Percentiles rank a stretch among this genome's conserved stretches.
phyloP scores from a whole-genome alignment of 1,140 invertebrate genomes.

The Nautilus pompilius region DNA sequence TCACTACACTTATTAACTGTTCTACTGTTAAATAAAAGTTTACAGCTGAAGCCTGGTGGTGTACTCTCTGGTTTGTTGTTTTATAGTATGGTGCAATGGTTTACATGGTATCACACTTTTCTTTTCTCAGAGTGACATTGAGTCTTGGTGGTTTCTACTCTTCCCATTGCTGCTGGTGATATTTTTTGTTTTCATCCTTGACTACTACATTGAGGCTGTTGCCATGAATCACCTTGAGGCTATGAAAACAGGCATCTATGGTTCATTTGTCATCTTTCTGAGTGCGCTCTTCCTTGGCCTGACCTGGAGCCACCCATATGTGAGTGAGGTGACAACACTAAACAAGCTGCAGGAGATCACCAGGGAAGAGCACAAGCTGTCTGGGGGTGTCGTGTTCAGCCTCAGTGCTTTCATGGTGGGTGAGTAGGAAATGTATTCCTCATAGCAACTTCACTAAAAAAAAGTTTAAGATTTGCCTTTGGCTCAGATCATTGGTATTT shows the following conservation, averaged over 20 bases:
- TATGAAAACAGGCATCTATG: slow-evolving; percentile 33
- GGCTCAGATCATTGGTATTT: no score
- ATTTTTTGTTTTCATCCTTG: slow-evolving; percentile 56
- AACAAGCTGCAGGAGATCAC: slow-evolving; percentile 45
- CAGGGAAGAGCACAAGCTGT: slow-evolving; percentile 56
- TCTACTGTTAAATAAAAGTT: no score
- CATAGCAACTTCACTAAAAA: no score
- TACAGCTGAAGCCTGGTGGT: no score
- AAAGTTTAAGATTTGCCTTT: no score
- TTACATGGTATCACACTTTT: no score
- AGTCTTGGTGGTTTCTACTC: slow-evolving; percentile 49
- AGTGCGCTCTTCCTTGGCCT: slow-evolving; percentile 44
- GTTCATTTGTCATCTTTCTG: slow-evolving; percentile 43
- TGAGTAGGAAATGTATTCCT: slow-evolving; percentile 20
- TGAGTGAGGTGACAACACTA: slow-evolving; percentile 43
- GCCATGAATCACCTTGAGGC: slow-evolving; percentile 46
- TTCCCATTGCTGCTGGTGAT: slow-evolving; percentile 53
- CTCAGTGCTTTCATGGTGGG: slow-evolving; percentile 53
- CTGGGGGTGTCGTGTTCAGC: slow-evolving; percentile 57
- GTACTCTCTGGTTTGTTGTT: no score
- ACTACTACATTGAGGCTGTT: slow-evolving; percentile 58
- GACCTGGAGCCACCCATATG: slow-evolving; percentile 50
- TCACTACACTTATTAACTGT: no score
- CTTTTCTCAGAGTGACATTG: slow-evolving; percentile 32
- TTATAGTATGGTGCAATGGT: no score